Conservation (phyloP, 2,797 vertebrate species). For the Delichon dasypus region DNA sequence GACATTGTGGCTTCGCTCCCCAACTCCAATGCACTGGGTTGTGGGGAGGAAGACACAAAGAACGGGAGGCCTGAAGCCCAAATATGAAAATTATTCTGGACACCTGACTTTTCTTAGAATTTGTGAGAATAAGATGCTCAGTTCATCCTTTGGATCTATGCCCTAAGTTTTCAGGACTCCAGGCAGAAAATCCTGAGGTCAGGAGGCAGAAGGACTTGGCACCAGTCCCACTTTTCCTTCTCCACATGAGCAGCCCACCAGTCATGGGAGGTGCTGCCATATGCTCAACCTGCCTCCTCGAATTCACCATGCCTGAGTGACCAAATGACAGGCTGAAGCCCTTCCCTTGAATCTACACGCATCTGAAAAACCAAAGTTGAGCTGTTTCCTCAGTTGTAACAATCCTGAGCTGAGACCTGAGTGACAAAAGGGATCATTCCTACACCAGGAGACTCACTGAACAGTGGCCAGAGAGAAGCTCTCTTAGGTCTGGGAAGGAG, state of each 20-base stretch:
- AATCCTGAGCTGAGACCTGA: neutral
- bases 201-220: conserved; percentile 21
- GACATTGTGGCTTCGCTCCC: neutral
- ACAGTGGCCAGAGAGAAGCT: neutral
- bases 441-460: neutral
- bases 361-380: neutral
- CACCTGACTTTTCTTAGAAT: neutral
- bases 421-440: neutral
- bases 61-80: neutral
- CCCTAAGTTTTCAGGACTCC: conserved; percentile 17
- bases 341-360: neutral
- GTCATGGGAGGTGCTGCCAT: conserved; percentile 29
- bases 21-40: fast-evolving
- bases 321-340: neutral
- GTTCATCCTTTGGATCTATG: neutral
- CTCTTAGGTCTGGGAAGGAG: neutral
- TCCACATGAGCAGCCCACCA: neutral
- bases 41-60: neutral
- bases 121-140: neutral
- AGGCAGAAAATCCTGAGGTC: neutral
- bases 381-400: neutral
- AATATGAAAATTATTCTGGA: neutral
- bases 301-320: neutral
- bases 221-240: neutral
- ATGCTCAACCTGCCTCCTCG: conserved; percentile 34